Percentiles rank a stretch among this genome's conserved stretches.
These are phyloP conservation scores for Atopsyche davidsoni DNA, from an alignment of 1,140 invertebrate species.

Conservation along the genomic window DNA sequence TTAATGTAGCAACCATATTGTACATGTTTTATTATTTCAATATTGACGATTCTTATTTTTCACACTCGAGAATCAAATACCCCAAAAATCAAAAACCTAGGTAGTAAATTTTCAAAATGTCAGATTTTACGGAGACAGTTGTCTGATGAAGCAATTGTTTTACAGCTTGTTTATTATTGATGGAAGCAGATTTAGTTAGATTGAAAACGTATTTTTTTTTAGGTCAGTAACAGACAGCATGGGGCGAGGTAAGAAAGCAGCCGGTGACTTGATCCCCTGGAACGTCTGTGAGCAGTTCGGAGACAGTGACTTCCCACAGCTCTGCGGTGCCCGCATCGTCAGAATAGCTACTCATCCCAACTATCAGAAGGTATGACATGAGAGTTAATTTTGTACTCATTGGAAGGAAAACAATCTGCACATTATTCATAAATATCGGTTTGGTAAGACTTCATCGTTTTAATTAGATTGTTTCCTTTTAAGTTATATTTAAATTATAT, in stretches of 20 bases:
- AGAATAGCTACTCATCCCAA: slow-evolving; percentile 98
- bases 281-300: slow-evolving; percentile 94
- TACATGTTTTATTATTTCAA: background rate
- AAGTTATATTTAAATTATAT: slow-evolving; percentile 18
- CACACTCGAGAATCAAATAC: no score
- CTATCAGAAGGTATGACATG: slow-evolving; percentile 79
- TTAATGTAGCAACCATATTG: background rate
- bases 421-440: no score
- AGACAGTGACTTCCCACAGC: slow-evolving; percentile 85
- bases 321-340: slow-evolving; percentile 88
- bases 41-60: no score
- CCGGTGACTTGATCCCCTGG: slow-evolving; percentile 98
- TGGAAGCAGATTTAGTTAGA: background rate
- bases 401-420: no score
- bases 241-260: slow-evolving; percentile 78
- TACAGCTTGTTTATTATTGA: no score
- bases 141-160: no score
- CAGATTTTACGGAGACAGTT: no score
- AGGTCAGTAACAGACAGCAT: slow-evolving; percentile 70
- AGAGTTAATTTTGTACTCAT: no score
- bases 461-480: no score
- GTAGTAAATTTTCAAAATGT: no score
- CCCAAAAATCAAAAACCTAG: no score
- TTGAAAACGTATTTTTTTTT: slow-evolving; percentile 3
- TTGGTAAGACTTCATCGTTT: no score